Evolutionary conservation across 2,113 vertebrate genomes (phyloP).

Genomic region (Penelope pileata): DNA sequence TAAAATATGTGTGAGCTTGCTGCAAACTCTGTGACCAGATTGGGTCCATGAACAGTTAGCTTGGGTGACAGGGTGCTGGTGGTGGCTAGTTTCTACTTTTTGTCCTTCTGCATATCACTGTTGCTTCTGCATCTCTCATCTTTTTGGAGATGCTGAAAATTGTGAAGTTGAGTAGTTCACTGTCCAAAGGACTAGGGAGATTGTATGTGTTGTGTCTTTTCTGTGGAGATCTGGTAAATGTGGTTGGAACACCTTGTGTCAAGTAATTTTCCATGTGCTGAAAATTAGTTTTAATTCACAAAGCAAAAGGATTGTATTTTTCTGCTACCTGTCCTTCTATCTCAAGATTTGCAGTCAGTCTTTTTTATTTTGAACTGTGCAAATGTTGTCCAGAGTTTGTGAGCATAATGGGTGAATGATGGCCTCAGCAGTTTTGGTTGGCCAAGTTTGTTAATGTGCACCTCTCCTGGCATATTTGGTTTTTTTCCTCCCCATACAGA

Average conservation of each 20-base stretch:
- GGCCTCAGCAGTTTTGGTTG: background rate
- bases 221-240: background rate
- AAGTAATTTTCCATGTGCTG: background rate
- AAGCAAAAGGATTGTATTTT: background rate
- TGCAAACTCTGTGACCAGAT: accelerated
- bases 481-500: constrained; percentile 66
- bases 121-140: background rate
- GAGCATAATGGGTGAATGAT: background rate
- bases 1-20: background rate
- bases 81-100: background rate
- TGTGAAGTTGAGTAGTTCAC: background rate
- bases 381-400: background rate
- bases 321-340: background rate
- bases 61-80: background rate
- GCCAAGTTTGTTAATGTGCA: background rate
- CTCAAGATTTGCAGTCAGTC: background rate
- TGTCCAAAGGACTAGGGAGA: background rate
- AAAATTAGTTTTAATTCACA: background rate
- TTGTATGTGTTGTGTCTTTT: background rate
- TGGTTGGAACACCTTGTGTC: background rate
- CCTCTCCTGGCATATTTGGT: background rate
- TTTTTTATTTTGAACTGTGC: background rate
- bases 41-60: background rate
- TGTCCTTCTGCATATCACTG: background rate
- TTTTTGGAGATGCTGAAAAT: background rate